Percentiles rank a stretch among this genome's conserved stretches.
phyloP scores from a whole-genome alignment of 2,888 invertebrate species.

The Noctua comes region DNA sequence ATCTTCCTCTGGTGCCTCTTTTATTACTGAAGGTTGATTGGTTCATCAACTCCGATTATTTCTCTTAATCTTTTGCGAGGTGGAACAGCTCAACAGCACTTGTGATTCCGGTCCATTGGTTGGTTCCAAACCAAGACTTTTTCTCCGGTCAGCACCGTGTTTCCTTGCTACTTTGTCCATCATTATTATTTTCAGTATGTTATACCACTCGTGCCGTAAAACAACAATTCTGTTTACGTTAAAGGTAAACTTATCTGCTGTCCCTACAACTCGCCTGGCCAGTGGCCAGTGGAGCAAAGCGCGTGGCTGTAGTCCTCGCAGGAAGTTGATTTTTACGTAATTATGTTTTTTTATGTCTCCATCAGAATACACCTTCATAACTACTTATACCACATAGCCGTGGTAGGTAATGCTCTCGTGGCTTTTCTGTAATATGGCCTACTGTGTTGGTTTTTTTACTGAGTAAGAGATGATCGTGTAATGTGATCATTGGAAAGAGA shows the following conservation, averaged over 20 bases:
- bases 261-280: constrained; percentile 62
- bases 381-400: constrained; percentile 13
- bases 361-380: constrained; percentile 44
- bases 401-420: neutral
- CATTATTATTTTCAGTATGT: neutral
- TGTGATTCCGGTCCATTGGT: too few relatives aligned
- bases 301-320: constrained; percentile 67
- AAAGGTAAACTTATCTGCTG: constrained; percentile 35
- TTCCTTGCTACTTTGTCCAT: neutral
- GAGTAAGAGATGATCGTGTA: constrained; percentile 3
- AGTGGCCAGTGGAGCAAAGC: constrained; percentile 73
- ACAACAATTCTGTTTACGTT: neutral
- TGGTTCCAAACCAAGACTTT: too few relatives aligned
- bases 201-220: neutral
- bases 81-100: neutral
- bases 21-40: neutral
- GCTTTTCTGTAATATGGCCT: constrained; percentile 5
- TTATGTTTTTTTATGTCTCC: constrained; percentile 64
- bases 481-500: neutral
- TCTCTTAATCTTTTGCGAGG: neutral
- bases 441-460: neutral
- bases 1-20: neutral
- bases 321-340: constrained; percentile 72
- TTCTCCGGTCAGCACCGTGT: neutral
- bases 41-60: neutral